Conservation (phyloP, 2,113 vertebrate species). For the Rhea pennata region DNA sequence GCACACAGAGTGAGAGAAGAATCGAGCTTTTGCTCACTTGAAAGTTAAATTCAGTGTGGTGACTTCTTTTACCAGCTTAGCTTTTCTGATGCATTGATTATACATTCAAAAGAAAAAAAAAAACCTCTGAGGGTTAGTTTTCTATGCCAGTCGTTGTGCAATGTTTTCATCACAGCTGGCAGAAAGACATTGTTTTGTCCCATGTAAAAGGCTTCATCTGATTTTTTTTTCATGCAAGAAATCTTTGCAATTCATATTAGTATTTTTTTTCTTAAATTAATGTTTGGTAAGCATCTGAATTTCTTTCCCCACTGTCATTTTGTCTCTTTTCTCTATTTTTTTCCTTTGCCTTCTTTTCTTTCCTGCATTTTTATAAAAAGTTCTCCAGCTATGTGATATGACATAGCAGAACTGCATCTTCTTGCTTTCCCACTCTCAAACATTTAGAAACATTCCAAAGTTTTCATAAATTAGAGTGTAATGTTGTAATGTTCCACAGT, state of each 20-base stretch:
- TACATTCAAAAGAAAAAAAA: background rate
- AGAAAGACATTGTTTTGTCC: constrained; percentile 7
- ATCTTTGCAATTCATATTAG: background rate
- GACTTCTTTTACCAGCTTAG: background rate
- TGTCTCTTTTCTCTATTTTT: background rate
- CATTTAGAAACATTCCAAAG: constrained; percentile 8
- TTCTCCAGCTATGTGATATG: background rate
- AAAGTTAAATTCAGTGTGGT: background rate
- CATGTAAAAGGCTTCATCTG: background rate
- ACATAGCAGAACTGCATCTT: constrained; percentile 23
- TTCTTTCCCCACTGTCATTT: background rate
- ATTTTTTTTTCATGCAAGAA: background rate
- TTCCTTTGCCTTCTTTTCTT: background rate
- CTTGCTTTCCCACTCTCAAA: background rate
- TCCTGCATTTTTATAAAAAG: background rate
- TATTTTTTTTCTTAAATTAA: background rate
- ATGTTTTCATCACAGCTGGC: constrained; percentile 54
- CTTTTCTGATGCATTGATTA: constrained; percentile 22
- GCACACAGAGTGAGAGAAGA: background rate
- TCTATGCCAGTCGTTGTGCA: constrained; percentile 57
- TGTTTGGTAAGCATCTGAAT: background rate
- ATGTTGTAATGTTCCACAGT: constrained; percentile 11
- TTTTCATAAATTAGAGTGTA: constrained; percentile 28
- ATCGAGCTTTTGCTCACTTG: background rate
- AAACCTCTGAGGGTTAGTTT: background rate